Conservation (phyloP, 2,113 vertebrate species). For the Macaca fascicularis region DNA sequence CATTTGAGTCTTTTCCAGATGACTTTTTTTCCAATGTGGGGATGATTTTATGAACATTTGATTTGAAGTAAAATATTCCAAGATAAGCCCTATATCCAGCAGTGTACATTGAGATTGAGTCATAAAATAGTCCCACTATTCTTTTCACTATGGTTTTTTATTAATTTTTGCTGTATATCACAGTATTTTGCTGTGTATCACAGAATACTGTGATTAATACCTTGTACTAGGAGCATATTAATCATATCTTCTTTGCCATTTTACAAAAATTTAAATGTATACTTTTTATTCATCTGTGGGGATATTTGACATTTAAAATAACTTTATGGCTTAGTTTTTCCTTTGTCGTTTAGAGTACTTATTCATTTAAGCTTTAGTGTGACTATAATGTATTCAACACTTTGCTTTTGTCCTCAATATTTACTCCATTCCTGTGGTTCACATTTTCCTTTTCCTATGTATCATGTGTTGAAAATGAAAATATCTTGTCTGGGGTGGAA, state of each 20-base stretch:
- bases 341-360: slow-evolving; percentile 30
- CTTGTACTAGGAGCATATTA: not conserved
- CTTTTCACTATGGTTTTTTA: not conserved
- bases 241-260: slow-evolving; percentile 49
- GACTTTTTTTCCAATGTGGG: not conserved
- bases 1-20: not conserved
- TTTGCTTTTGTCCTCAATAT: slow-evolving; percentile 61
- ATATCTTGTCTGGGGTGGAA: slow-evolving; percentile 62
- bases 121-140: not conserved
- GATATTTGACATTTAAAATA: slow-evolving; percentile 49
- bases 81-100: not conserved
- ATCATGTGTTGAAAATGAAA: slow-evolving; percentile 69
- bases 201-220: slow-evolving; percentile 21
- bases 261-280: slow-evolving; percentile 57
- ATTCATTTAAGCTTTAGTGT: slow-evolving; percentile 31
- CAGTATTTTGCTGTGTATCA: too few species aligned
- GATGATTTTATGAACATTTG: not conserved
- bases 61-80: not conserved
- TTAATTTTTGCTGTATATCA: not conserved
- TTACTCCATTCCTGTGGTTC: slow-evolving; percentile 60
- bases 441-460: slow-evolving; percentile 60
- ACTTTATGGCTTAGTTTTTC: slow-evolving; percentile 49
- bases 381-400: slow-evolving; percentile 39
- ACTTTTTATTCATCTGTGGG: slow-evolving; percentile 5
- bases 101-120: not conserved